phyloP scores from a whole-genome alignment of 2,113 vertebrate species.

The Bufo bufo region DNA sequence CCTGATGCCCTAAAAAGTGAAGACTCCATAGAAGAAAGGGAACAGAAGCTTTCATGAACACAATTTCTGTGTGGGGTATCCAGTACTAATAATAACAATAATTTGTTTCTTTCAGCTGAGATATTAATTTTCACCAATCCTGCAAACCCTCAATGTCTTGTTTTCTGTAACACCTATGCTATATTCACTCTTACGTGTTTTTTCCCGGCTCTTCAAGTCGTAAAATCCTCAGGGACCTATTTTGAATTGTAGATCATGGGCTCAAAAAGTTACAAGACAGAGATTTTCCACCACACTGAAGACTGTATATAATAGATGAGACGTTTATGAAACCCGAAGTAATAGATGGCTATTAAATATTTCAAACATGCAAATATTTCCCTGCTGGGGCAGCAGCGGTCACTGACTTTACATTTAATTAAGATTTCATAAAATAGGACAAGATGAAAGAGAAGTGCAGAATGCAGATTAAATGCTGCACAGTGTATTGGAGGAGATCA shows the following conservation, averaged over 20 bases:
- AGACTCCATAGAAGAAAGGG: no score
- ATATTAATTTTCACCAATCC: not conserved
- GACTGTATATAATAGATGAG: not conserved
- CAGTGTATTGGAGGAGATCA: not conserved
- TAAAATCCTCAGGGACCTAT: constrained; percentile 15
- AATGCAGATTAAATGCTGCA: not conserved
- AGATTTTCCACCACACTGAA: constrained; percentile 21
- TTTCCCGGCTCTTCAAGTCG: not conserved
- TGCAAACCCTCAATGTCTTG: not conserved
- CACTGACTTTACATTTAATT: constrained; percentile 31
- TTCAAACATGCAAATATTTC: constrained; percentile 18
- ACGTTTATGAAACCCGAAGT: constrained; percentile 10
- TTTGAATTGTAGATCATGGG: constrained; percentile 41
- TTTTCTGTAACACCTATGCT: not conserved
- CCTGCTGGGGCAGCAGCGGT: not conserved
- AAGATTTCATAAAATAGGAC: constrained; percentile 13
- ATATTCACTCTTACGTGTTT: not conserved
- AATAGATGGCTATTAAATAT: constrained; percentile 18
- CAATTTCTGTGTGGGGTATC: no score
- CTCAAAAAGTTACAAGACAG: constrained; percentile 33
- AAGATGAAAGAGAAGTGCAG: constrained; percentile 9
- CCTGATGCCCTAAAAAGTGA: not conserved
- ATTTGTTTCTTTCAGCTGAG: no score
- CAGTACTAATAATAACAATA: no score
- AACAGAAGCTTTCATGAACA: no score